These are phyloP conservation scores for Sipunculus nudus DNA, from an alignment of 2,888 invertebrate genomes.

Conservation along the genomic window DNA sequence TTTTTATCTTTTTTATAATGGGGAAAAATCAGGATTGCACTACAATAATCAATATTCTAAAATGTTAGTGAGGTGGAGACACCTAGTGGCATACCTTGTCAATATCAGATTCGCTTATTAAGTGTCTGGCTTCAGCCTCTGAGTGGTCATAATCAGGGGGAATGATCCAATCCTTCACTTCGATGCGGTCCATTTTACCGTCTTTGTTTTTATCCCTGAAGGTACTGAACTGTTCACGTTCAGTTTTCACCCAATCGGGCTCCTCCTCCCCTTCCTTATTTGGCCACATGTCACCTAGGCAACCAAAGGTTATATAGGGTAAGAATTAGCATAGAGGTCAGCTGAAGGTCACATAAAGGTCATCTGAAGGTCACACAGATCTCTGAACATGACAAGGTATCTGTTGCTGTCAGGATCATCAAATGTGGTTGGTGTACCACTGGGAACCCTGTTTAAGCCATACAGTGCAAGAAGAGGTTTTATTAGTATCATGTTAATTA, in stretches of 20 bases:
- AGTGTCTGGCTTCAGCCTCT: constrained; percentile 93
- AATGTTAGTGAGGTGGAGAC: too few species aligned
- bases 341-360: background rate
- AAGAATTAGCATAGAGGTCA: background rate
- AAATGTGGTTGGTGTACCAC: too few species aligned
- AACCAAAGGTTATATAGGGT: constrained; percentile 29
- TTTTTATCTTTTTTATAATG: too few species aligned
- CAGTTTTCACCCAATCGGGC: constrained; percentile 96
- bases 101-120: constrained; percentile 91
- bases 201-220: constrained; percentile 85
- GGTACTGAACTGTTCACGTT: constrained; percentile 87
- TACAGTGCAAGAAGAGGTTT: too few species aligned
- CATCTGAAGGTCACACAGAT: too few species aligned
- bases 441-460: too few species aligned
- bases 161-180: constrained; percentile 88
- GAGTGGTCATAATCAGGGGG: constrained; percentile 97
- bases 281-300: constrained; percentile 89
- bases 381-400: too few species aligned
- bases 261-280: constrained; percentile 74
- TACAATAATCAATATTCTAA: too few species aligned
- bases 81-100: constrained; percentile 73
- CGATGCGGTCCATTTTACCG: constrained; percentile 84
- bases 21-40: too few species aligned
- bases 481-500: too few species aligned
- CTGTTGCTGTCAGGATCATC: too few species aligned